These are phyloP conservation scores for Idaea straminata DNA, from an alignment of 2,888 invertebrate genomes.

Conservation along the genomic window DNA sequence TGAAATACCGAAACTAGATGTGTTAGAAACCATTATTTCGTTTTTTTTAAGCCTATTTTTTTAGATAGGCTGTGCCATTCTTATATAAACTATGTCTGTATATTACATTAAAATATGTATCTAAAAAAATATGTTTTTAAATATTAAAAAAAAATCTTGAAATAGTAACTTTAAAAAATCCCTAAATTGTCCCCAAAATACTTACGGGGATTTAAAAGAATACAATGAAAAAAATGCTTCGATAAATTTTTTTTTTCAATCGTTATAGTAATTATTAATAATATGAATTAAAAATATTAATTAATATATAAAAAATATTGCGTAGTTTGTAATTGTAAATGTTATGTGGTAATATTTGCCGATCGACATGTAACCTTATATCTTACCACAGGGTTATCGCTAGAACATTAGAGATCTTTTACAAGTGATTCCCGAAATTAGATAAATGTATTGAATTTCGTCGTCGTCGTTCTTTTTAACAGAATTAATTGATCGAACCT, in stretches of 20 bases:
- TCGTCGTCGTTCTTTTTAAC: too few species aligned
- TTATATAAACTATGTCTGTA: constrained; percentile 49
- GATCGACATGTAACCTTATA: constrained; percentile 7
- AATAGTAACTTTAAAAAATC: constrained; percentile 27
- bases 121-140: constrained; percentile 39
- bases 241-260: constrained; percentile 36
- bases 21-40: constrained; percentile 17
- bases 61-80: constrained; percentile 62
- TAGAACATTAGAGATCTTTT: not conserved
- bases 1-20: constrained; percentile 60
- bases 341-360: constrained; percentile 30
- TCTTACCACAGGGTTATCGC: not conserved
- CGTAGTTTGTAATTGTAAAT: constrained; percentile 46
- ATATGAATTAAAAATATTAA: constrained; percentile 7
- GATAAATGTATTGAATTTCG: too few species aligned
- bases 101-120: constrained; percentile 25
- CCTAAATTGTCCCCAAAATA: constrained; percentile 9
- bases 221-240: constrained; percentile 48
- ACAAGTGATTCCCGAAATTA: not conserved
- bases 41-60: constrained; percentile 25
- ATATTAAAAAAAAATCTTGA: constrained; percentile 28
- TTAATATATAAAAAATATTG: constrained; percentile 39
- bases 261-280: constrained; percentile 31
- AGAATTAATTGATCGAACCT: too few species aligned
- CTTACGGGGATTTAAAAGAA: constrained; percentile 37